These are phyloP conservation scores for Geothlypis trichas DNA, from an alignment of 2,113 vertebrate genomes.

Conservation along the genomic window DNA sequence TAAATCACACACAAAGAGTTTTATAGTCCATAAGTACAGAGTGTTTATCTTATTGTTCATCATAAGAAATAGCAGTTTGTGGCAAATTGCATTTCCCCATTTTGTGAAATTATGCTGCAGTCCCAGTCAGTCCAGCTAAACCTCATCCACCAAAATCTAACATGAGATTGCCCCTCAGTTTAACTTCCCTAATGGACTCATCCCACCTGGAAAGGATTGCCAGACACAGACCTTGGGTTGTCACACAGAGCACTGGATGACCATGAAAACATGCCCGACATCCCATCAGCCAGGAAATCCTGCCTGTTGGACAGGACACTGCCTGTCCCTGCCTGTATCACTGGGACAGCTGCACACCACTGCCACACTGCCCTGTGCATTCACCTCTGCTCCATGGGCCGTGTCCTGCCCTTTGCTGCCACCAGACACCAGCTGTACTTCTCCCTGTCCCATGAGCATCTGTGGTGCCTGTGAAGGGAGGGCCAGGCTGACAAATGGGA, in stretches of 20 bases:
- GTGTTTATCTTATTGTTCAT: not conserved
- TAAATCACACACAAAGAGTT: not conserved
- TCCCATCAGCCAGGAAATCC: not conserved
- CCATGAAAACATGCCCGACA: not conserved
- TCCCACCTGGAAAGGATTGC: not conserved
- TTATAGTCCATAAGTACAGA: not conserved
- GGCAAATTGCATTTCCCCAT: not conserved
- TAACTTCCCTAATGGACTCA: not conserved
- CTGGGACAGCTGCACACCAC: not conserved
- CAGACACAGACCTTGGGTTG: not conserved
- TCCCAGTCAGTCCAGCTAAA: not conserved
- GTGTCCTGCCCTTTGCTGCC: not conserved
- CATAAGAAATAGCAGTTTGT: not conserved
- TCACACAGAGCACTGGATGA: not conserved
- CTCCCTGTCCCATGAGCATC: not conserved
- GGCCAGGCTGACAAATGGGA: not conserved
- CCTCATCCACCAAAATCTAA: not conserved
- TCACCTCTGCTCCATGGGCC: fast-evolving
- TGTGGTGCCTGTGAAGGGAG: not conserved
- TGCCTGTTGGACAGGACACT: not conserved
- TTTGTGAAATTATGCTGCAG: not conserved
- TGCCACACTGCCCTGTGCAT: fast-evolving
- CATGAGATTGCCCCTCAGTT: not conserved
- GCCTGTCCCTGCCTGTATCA: not conserved
- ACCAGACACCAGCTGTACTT: not conserved